Evolutionary conservation across 2,888 invertebrate genomes (phyloP), one percentile per base, ranked within the genome.

Genomic region (Drosophila stalkeri): DNA sequence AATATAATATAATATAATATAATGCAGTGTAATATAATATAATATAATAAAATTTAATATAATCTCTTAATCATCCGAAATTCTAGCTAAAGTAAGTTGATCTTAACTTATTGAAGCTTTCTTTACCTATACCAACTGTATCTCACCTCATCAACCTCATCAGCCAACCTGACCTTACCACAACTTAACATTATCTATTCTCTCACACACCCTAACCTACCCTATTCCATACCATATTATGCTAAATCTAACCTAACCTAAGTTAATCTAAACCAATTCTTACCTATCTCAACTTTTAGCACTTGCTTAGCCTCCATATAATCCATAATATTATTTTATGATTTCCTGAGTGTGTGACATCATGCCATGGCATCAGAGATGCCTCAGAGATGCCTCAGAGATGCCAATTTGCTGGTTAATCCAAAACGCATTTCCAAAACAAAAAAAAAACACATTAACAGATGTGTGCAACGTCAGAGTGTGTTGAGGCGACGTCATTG

Each of bases 391-490:
- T n/a, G n/a, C n/a, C n/a, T n/a, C n/a, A n/a, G n/a, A n/a, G n/a
- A 31, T 66, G 63, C 12, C 75, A 41, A 65, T 67, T 61, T 60
- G 51, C 56, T 55, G 23, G 72, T 64, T 78, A 73, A 80, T 82
- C 65, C 77, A 56, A 56, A 64, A 75, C 86, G 88, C 88, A 83
- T 83, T 83, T 87, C 86, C 88, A 77, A 37, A 27, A 27, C 5
- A 27, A 3, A 27, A 27, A 27, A 27, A n/a, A n/a, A n/a, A n/a
- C 27, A 23, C n/a, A n/a, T n/a, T n/a, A n/a, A 51, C 51, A 33
- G 69, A 82, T 72, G 65, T n/a, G n/a, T 77, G 83, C 88, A 82
- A 51, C 73, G 81, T 84, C 83, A 84, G 86, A 80, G 23, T 27
- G 23, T 14, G 39, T 43, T 44, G 52, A 6, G 47, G 55, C 71